Percentiles rank a stretch among this genome's conserved stretches.
Evolutionary conservation across 1,140 invertebrate genomes (phyloP).

Genomic region (Meteorus sp.): DNA sequence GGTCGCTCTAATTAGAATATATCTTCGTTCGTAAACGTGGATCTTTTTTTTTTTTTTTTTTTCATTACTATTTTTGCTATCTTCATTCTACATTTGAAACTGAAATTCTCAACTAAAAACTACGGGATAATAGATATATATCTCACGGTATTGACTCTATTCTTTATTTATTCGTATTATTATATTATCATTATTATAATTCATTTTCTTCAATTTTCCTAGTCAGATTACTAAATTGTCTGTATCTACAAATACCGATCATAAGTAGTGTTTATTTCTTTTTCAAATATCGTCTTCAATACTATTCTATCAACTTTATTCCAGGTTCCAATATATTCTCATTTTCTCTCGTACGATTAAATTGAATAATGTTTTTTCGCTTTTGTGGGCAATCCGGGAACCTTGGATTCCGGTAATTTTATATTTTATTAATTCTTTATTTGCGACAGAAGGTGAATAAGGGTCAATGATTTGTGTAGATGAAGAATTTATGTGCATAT

Average conservation of each 20-base stretch:
- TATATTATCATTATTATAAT: no score
- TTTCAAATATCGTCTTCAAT: slow-evolving; percentile 23
- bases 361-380: slow-evolving; percentile 12
- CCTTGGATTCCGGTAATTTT: slow-evolving; percentile 13
- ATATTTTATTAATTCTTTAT: slow-evolving; percentile 17
- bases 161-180: slow-evolving; percentile 30
- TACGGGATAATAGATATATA: slow-evolving; percentile 50
- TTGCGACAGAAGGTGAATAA: neutral
- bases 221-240: slow-evolving; percentile 50
- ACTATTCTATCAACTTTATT: slow-evolving; percentile 21
- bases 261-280: slow-evolving; percentile 39
- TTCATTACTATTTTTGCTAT: slow-evolving; percentile 12
- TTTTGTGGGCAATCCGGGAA: no score
- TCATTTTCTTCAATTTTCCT: no score
- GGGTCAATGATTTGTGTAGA: no score
- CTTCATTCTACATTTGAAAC: slow-evolving; percentile 17
- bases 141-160: slow-evolving; percentile 56
- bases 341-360: slow-evolving; percentile 11
- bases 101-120: slow-evolving; percentile 21
- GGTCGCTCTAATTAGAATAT: neutral
- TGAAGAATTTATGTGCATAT: slow-evolving; percentile 16
- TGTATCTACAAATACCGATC: slow-evolving; percentile 54
- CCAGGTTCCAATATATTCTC: slow-evolving; percentile 23
- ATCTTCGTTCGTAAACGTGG: neutral
- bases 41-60: slow-evolving; percentile 12